Evolutionary conservation across 2,113 vertebrate species (phyloP).

Genomic region (Platichthys stellatus): DNA sequence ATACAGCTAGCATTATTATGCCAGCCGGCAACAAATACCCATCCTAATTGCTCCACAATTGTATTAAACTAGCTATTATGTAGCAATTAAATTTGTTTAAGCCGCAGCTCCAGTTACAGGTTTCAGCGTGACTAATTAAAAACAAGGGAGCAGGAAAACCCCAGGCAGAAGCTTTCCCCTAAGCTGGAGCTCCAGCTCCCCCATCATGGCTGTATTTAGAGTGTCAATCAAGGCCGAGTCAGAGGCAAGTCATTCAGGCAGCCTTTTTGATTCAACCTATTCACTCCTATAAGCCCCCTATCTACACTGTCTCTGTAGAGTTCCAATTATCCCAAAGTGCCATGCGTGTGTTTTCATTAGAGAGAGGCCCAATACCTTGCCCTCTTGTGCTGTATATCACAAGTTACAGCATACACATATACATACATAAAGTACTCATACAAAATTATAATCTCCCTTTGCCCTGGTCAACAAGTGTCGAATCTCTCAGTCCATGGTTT

Average conservation of each 20-base stretch:
- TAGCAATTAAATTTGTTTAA: constrained; percentile 79
- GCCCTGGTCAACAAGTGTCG: neutral
- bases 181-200: constrained; percentile 66
- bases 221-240: constrained; percentile 69
- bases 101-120: constrained; percentile 70
- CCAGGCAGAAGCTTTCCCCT: constrained; percentile 68
- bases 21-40: constrained; percentile 75
- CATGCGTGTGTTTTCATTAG: constrained; percentile 23
- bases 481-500: constrained; percentile 1
- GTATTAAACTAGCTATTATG: constrained; percentile 81
- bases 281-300: constrained; percentile 59
- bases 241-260: constrained; percentile 61
- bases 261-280: constrained; percentile 63
- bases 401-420: constrained; percentile 1
- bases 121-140: constrained; percentile 78
- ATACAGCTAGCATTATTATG: constrained; percentile 63
- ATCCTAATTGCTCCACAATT: constrained; percentile 79
- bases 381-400: neutral
- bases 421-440: neutral
- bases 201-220: constrained; percentile 61
- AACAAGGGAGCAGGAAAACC: constrained; percentile 72
- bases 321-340: constrained; percentile 54
- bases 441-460: constrained; percentile 8
- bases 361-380: neutral
- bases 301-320: constrained; percentile 43